A percentile compares a stretch with the other conserved stretches of the same genome.
phyloP scores from a whole-genome alignment of 30 jellyfish, hydroid and myxozoan species.

The Pelagia noctiluca region DNA sequence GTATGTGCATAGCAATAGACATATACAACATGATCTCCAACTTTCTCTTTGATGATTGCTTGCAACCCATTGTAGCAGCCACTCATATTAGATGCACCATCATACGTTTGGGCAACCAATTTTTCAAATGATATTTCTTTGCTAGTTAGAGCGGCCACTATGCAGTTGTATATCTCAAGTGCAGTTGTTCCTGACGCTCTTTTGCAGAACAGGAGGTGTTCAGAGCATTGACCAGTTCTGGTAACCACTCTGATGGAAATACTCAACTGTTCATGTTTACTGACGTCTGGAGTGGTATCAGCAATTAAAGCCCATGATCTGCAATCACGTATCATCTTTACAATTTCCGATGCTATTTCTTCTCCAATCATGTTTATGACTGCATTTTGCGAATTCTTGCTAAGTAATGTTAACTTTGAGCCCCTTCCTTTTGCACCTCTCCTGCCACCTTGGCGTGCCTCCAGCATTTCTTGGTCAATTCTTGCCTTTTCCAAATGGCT shows the following conservation, averaged over 20 bases:
- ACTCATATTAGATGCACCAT: conserved; percentile 58
- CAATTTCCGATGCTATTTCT: conserved; percentile 16
- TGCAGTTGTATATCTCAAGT: conserved; percentile 6
- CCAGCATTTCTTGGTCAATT: neutral
- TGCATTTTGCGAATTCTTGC: conserved; percentile 23
- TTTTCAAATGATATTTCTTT: conserved; percentile 26
- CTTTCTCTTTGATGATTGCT: conserved; percentile 41
- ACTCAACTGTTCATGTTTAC: conserved; percentile 38
- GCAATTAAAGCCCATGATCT: conserved; percentile 47
- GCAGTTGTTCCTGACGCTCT: conserved; percentile 55
- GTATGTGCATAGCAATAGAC: conserved; percentile 30
- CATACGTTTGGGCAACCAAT: conserved; percentile 58
- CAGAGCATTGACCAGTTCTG: conserved; percentile 34
- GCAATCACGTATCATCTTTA: neutral
- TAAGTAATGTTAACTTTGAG: conserved; percentile 41
- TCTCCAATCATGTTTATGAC: conserved; percentile 49
- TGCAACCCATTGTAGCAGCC: conserved; percentile 70
- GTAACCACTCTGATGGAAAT: conserved; percentile 31
- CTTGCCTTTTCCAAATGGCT: conserved; percentile 11
- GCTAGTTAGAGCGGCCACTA: neutral
- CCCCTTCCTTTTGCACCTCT: conserved; percentile 52
- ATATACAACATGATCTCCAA: conserved; percentile 38
- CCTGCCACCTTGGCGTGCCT: neutral
- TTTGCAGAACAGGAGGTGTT: conserved; percentile 31
- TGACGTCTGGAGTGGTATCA: conserved; percentile 49